These are phyloP conservation scores for Drosophila novamexicana DNA, from an alignment of 1,140 invertebrate genomes.

Conservation along the genomic window DNA sequence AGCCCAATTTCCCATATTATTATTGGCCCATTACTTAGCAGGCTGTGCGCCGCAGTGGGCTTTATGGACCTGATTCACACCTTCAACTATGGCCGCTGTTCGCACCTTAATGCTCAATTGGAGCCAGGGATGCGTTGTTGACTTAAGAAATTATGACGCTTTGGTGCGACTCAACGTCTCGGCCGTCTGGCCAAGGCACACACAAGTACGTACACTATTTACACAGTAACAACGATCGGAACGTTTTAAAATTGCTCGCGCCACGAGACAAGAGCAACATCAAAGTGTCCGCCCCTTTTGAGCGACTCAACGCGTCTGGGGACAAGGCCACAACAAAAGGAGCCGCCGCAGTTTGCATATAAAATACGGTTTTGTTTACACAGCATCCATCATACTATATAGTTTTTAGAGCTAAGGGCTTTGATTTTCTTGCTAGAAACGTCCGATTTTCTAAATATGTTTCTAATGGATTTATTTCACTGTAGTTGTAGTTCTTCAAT, in stretches of 20 bases:
- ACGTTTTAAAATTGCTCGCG: conserved; percentile 38
- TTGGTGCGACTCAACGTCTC: conserved; percentile 28
- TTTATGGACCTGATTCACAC: conserved; percentile 62
- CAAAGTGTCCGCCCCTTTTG: conserved; percentile 60
- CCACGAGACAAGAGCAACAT: conserved; percentile 50
- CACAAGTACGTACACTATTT: conserved; percentile 8
- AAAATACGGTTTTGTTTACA: conserved; percentile 70
- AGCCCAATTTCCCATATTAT: conserved; percentile 21
- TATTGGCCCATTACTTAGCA: conserved; percentile 57
- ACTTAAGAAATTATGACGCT: conserved; percentile 73
- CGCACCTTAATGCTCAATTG: conserved; percentile 67
- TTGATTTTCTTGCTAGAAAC: conserved; percentile 39
- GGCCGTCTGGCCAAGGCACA: background rate
- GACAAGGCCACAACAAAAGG: conserved; percentile 74
- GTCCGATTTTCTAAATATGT: conserved; percentile 48
- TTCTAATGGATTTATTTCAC: conserved; percentile 67
- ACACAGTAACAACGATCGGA: conserved; percentile 27
- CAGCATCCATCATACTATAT: conserved; percentile 67
- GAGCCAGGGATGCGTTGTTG: conserved; percentile 39
- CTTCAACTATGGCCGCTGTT: conserved; percentile 53
- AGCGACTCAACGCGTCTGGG: conserved; percentile 4
- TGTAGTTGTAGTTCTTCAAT: conserved; percentile 50
- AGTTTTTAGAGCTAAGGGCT: conserved; percentile 41
- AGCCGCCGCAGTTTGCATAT: conserved; percentile 67
- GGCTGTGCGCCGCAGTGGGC: background rate